Base-by-base conservation (phyloP, 2,113 vertebrate genomes). In the Cephalopterus ornatus region DNA sequence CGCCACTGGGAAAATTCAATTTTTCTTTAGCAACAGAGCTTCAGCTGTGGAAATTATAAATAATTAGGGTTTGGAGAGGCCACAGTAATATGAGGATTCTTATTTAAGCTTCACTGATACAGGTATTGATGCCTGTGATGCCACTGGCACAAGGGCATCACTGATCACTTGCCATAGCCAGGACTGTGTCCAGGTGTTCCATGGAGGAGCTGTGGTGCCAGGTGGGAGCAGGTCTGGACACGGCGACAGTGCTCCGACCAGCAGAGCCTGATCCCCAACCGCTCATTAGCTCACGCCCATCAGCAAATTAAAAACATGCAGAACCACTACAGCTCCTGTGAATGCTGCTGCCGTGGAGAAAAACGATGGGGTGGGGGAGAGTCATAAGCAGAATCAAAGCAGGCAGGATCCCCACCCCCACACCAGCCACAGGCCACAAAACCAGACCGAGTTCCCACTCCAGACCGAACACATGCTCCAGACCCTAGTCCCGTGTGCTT, bases 391-490 rank as follows among this genome's bases (percentile, higher is more conserved):
- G 86, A 21, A 50, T 22, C 23, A 24, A 24, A 28, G 77, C 55
- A 41, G 56, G 81, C 14, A 19, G 44, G 56, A 28, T 77, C 68
- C 74, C 41, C 77, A 11, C 33, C 53, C 91, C 76, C 79, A 14
- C 22, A 1, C 16, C 81, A 47, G 85, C 7, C 32, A 8, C 13
- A 13, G 46, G 26, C 42, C 1, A 1, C 53, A 18, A 30, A 58
- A 5, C 14, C 26, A 33, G 33, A 11, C 7, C 8, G 2, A 22
- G 46, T 16, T 35, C 20, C 42, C 28, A 1, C 27, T 32, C 20
- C 0, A 1, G 32, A 30, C 41, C 0, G 4, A 52, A 22, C 5
- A 0, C 0, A 5, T 1, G 44, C 79, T 37, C 22, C 2, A 6
- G 28, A 7, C 9, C 47, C 75, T 7, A 39, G 6, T 39, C 42